These are phyloP conservation scores for Dusona sp. DNA, from an alignment of 2,888 invertebrate species.

Conservation along the genomic window DNA sequence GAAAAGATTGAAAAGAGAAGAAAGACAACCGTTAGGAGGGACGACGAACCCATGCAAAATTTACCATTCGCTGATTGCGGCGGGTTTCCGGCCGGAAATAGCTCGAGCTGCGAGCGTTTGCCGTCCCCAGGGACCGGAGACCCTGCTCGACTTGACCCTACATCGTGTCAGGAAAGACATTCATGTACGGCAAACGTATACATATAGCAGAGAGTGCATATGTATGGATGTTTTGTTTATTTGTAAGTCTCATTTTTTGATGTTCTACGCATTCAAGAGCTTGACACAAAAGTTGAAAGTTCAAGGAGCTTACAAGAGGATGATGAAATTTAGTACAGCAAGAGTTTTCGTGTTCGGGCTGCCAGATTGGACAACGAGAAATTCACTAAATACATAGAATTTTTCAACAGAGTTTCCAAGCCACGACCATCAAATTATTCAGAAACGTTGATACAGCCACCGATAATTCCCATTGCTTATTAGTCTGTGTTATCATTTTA, in stretches of 20 bases:
- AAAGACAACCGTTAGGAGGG: neutral
- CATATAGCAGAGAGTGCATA: slow-evolving; percentile 71
- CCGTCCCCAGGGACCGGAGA: slow-evolving; percentile 89
- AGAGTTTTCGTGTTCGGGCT: slow-evolving; percentile 8
- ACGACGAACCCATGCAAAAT: slow-evolving; percentile 81
- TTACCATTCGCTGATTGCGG: slow-evolving; percentile 94
- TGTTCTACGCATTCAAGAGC: slow-evolving; percentile 1
- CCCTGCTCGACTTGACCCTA: slow-evolving; percentile 86
- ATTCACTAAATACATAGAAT: slow-evolving; percentile 58
- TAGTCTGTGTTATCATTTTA: neutral
- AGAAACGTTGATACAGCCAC: slow-evolving; percentile 73
- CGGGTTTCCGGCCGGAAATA: slow-evolving; percentile 87
- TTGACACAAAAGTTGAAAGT: neutral
- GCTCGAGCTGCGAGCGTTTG: slow-evolving; percentile 90
- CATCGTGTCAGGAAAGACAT: slow-evolving; percentile 82
- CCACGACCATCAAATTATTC: slow-evolving; percentile 71
- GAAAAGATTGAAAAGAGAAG: slow-evolving; percentile 13
- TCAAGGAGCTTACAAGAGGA: neutral
- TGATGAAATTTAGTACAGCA: neutral
- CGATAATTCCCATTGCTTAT: slow-evolving; percentile 33
- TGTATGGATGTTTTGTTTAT: slow-evolving; percentile 36
- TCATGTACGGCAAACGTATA: slow-evolving; percentile 81
- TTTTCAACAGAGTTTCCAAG: slow-evolving; percentile 50
- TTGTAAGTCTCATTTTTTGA: neutral
- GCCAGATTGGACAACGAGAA: slow-evolving; percentile 39